A percentile compares a stretch with the other conserved stretches of the same genome.
phyloP scores from a whole-genome alignment of 2,888 invertebrate genomes.

The Cheilosia grossa region DNA sequence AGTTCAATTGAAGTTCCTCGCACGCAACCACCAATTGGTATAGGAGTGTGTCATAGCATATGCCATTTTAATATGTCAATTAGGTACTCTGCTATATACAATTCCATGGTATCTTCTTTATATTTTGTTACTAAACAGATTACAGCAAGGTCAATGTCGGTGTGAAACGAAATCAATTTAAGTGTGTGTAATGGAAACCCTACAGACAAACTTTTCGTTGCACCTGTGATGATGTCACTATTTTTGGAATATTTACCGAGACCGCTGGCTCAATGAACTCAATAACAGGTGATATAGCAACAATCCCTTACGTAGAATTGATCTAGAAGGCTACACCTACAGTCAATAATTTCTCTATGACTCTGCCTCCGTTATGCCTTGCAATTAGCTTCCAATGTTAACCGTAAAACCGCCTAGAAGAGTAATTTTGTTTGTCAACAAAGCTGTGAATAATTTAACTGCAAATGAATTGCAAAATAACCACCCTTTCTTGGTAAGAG shows the following conservation, averaged over 20 bases:
- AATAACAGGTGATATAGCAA: neutral
- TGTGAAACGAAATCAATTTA: conserved; percentile 8
- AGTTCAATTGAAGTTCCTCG: conserved; percentile 30
- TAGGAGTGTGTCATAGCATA: neutral
- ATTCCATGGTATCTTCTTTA: neutral
- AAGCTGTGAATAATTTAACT: conserved; percentile 24
- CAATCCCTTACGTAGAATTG: neutral
- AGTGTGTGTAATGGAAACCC: conserved; percentile 2
- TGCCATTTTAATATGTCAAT: conserved; percentile 7
- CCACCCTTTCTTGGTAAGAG: too few species aligned
- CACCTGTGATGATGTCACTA: conserved; percentile 2
- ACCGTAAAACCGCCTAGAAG: conserved; percentile 4
- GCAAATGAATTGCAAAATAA: conserved; percentile 8
- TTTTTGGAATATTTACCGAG: neutral
- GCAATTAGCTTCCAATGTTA: conserved; percentile 29
- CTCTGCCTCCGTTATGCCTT: conserved; percentile 1
- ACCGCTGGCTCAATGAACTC: conserved; percentile 38
- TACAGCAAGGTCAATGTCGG: conserved; percentile 24
- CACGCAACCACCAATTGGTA: conserved; percentile 18
- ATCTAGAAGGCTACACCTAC: neutral
- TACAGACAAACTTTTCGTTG: too few species aligned
- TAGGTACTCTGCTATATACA: neutral
- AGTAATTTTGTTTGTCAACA: conserved; percentile 47
- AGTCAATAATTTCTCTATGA: neutral
- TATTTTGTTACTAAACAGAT: conserved; percentile 16